Evolutionary conservation across 2,113 vertebrate genomes (phyloP), one percentile per base, ranked within the genome.

Genomic region (Halichoerus grypus): DNA sequence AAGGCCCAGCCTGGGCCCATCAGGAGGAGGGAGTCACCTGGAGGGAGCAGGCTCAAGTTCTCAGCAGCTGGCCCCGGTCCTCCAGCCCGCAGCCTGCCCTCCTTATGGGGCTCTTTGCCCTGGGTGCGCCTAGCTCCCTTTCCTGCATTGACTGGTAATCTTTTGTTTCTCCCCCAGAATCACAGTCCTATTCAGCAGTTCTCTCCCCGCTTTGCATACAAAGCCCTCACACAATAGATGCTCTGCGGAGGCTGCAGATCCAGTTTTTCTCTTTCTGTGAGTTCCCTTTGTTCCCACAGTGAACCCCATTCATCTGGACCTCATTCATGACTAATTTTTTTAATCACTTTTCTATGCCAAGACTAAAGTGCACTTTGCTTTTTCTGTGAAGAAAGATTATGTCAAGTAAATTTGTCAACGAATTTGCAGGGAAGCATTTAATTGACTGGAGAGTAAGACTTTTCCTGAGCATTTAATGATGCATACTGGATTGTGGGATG

Each of bases 381-480:
- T 92, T 90, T 69, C 55, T 57, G 18, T 63, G 57, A 96, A 96
- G 86, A 90, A 87, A 97, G 69, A 89, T 67, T n/a, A 72, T 90
- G 92, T 87, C 89, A 76, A 71, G 63, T 77, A 74, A 92, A 97
- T 92, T n/a, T 42, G 31, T 90, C 83, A 16, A 22, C 0, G 7
- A 46, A 76, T 94, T 90, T 94, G 67, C 69, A n/a, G 74, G 57
- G 87, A 91, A 55, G 19, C 59, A 6, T 42, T 57, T 39, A 33
- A 39, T n/a, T 80, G 79, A 49, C 53, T 46, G 11, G 83, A 80
- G 42, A 72, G 55, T 19, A 24, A 33, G 31, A 63, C 36, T 81
- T 90, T 92, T 87, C 81, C 69, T 65, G 83, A 96, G 76, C 51
- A 10, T n/a, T 69, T 59, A 33, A 36, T 3, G 18, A 24, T 3